Evolutionary conservation across 1,140 invertebrate species (phyloP).

Genomic region (Belonocnema kinseyi): DNA sequence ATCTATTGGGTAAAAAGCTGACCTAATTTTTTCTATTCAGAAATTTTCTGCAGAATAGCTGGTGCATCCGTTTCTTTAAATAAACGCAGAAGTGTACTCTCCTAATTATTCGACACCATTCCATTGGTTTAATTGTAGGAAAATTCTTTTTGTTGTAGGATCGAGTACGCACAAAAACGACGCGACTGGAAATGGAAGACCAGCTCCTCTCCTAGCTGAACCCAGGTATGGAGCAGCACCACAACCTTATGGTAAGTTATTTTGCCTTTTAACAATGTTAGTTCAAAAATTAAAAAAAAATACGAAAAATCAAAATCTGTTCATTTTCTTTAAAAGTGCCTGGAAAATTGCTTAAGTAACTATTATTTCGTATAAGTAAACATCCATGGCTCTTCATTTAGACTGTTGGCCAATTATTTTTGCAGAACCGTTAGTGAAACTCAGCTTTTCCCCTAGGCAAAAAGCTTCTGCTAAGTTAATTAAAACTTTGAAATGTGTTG

Average conservation of each 20-base stretch:
- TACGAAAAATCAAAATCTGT: no score
- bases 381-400: conserved; percentile 30
- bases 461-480: conserved; percentile 17
- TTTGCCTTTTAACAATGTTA: not conserved
- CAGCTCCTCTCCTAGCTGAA: conserved; percentile 88
- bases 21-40: not conserved
- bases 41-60: conserved; percentile 4
- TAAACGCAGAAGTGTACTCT: conserved; percentile 7
- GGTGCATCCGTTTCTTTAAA: not conserved
- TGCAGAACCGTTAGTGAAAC: conserved; percentile 32
- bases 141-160: conserved; percentile 66
- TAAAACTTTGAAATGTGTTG: conserved; percentile 22
- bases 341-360: no score
- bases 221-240: conserved; percentile 89
- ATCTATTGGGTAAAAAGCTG: no score
- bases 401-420: conserved; percentile 13
- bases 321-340: no score
- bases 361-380: no score
- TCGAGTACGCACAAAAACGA: conserved; percentile 74
- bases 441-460: conserved; percentile 6
- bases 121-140: conserved; percentile 36
- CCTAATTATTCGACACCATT: not conserved
- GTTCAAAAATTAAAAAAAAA: no score
- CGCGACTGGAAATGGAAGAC: conserved; percentile 78
- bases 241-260: conserved; percentile 89